A percentile compares a stretch with the other conserved stretches of the same genome.
Evolutionary conservation across 2,888 invertebrate genomes (phyloP).

Genomic region (Drosophila vallismaia): DNA sequence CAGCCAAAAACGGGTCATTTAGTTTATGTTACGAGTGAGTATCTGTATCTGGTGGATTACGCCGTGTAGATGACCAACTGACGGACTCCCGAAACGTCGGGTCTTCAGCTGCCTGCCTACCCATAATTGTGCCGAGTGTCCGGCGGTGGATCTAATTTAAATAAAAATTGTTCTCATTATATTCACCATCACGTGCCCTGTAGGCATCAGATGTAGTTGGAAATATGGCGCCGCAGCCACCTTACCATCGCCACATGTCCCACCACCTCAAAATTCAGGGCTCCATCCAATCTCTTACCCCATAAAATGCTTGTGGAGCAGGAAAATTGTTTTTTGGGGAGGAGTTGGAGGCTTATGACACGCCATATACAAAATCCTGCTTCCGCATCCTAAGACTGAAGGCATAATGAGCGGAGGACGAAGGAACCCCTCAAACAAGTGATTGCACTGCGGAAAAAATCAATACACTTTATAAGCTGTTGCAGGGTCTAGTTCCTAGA

Average conservation of each 20-base stretch:
- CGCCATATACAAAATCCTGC: constrained; percentile 47
- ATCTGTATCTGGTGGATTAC: constrained; percentile 23
- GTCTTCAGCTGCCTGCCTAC: constrained; percentile 17
- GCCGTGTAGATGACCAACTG: constrained; percentile 8
- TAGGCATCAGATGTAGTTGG: constrained; percentile 37
- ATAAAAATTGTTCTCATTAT: constrained; percentile 61
- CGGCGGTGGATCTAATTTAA: constrained; percentile 73
- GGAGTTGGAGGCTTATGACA: constrained; percentile 45
- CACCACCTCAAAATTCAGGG: constrained; percentile 19
- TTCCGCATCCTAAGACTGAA: constrained; percentile 24
- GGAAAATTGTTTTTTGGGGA: constrained; percentile 37
- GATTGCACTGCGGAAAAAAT: background rate
- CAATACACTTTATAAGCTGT: background rate
- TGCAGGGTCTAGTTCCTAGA: no score
- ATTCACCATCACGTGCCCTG: constrained; percentile 57
- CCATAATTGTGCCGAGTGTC: constrained; percentile 56
- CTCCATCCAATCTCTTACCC: constrained; percentile 21
- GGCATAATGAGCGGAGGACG: constrained; percentile 27
- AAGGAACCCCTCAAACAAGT: constrained; percentile 9
- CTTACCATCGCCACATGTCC: constrained; percentile 8
- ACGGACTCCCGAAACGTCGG: constrained; percentile 2
- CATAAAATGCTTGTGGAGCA: constrained; percentile 21
- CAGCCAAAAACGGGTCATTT: constrained; percentile 35
- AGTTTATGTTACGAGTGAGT: constrained; percentile 30
- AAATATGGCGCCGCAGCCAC: constrained; percentile 39